Evolutionary conservation across 2,113 vertebrate genomes (phyloP), one percentile per base, ranked within the genome.

Genomic region (Dasypus novemcinctus): DNA sequence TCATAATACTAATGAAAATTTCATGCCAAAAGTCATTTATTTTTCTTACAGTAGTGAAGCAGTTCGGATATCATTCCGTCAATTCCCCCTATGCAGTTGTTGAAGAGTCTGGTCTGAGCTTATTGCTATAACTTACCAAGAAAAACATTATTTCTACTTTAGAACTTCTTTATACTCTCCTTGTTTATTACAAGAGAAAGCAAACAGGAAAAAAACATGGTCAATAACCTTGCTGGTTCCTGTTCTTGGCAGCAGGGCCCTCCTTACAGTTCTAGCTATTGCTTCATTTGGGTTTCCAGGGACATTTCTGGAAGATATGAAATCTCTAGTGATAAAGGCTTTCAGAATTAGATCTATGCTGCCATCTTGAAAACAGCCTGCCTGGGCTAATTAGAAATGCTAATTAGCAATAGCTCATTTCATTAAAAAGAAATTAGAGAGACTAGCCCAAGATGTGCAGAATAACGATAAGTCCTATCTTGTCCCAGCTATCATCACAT

Each of bases 81-180:
- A 5, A 0, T 61, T 69, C 12, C 12, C 33, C 33, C 46, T 29
- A 54, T 2, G 13, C 6, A 36, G 38, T 4, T 63, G n/a, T 43
- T 85, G 66, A 82, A 31, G 43, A 38, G 46, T 71, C 46, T 46
- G 4, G 7, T n/a, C 72, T 13, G 23, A n/a, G 61, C 4, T 68
- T 81, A 80, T 54, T 75, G 31, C 33, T 87, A 38, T 83, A n/a
- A 61, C 36, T 79, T 64, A 38, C 69, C 33, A 97, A 94, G 57
- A n/a, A 76, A 74, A 91, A 52, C 57, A 27, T n/a, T 15, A 46
- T 41, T 46, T 72, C 54, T 79, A 29, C 46, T 57, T 87, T 27
- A 31, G 46, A 66, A 27, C 20, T 52, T 93, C 29, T 83, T 13
- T 81, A 2, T 41, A 31, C 1, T 63, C 10, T 59, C 27, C 11